Evolutionary conservation across 1,140 invertebrate species (phyloP), one percentile per base, ranked within the genome.

Genomic region (Triops cancriformis): DNA sequence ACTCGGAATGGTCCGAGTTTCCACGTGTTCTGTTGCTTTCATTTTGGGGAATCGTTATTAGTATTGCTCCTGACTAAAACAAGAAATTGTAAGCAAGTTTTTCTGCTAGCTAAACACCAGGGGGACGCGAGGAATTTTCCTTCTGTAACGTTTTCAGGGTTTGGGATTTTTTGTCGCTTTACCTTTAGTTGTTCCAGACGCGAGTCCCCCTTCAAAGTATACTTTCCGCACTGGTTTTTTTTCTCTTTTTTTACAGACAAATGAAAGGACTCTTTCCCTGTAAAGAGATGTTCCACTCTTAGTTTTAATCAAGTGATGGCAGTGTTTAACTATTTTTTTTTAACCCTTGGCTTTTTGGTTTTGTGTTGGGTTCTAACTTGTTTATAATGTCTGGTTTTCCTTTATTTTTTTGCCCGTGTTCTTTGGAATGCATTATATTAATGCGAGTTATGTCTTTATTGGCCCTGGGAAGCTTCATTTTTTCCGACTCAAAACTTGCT

Each of bases 361-460:
- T 64, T 64, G 51, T 9, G 6, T 64, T 64, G 51, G 51, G 51
- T 64, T 64, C 23, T 64, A 18, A 64, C 18, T 64, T 64, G 51
- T 64, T 64, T n/a, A 64, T 64, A 64, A 64, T 64, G 51, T 64
- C 51, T 64, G 18, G 10, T 64, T 64, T 64, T 64, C 51, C 31
- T 37, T 64, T 14, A 64, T n/a, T 64, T 64, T 14, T 23, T 64
- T 64, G 6, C 51, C 51, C 51, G 51, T 64, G 51, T 64, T 64
- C 51, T 64, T 64, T 64, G 51, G 51, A 64, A 64, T 78, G 77
- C 77, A 78, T 78, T 78, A 78, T 78, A 78, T 78, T 78, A 78
- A 78, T 78, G 77, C 77, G 77, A 78, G 42, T 73, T 64, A 64
- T 64, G 51, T 64, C 51, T 23, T 64, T 64, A 64, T 64, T 64